Evolutionary conservation across 2,113 vertebrate species (phyloP).

Genomic region (Semnornis frantzii): DNA sequence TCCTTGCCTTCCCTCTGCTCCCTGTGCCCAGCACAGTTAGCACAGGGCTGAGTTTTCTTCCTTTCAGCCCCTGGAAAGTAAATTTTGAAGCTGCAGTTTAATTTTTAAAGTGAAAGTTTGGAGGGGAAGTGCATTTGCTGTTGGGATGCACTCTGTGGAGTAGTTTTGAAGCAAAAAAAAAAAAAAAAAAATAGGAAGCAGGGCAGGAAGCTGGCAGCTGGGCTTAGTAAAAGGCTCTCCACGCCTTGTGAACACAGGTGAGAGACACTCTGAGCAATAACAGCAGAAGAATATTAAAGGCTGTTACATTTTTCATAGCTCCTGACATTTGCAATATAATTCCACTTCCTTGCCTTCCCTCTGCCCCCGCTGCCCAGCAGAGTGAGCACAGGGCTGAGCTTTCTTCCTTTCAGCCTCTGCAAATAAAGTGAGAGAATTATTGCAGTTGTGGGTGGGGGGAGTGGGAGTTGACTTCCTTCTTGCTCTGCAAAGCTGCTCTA

Average conservation of each 20-base stretch:
- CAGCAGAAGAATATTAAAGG: constrained; percentile 57
- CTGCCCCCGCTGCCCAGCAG: background rate
- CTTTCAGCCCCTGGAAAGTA: background rate
- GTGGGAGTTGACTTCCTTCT: background rate
- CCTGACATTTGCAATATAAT: constrained; percentile 57
- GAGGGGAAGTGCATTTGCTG: background rate
- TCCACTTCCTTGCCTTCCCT: constrained; percentile 44
- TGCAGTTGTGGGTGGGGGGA: background rate
- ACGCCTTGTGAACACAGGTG: constrained; percentile 34
- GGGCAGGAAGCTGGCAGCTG: background rate
- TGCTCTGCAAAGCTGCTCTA: background rate
- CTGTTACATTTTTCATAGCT: constrained; percentile 66
- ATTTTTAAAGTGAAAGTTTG: background rate
- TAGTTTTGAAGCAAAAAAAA: constrained; percentile 24
- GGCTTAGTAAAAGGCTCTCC: constrained; percentile 17
- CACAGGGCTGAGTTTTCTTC: background rate
- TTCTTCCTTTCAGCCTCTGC: constrained; percentile 4
- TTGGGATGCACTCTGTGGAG: background rate
- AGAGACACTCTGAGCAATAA: constrained; percentile 38
- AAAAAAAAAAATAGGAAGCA: background rate
- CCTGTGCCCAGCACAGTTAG: background rate
- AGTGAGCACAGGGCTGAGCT: background rate
- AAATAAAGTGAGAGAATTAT: background rate
- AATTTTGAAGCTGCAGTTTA: background rate
- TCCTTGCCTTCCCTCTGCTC: background rate